Conservation (phyloP, 2,888 invertebrate genomes). For the Eumerus sabulonum region DNA sequence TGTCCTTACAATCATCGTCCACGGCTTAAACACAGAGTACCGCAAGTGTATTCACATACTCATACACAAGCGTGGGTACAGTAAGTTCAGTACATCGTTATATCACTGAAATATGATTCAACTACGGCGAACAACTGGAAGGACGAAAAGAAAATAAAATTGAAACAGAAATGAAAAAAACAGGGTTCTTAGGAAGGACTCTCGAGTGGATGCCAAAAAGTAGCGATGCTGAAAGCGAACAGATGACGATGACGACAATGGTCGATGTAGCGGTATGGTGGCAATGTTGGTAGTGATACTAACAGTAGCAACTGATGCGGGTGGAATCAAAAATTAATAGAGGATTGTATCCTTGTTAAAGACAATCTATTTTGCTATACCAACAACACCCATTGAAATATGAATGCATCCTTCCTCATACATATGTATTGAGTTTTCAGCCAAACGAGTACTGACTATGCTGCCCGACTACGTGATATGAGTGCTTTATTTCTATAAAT, state of each 20-base stretch:
- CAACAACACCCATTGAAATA: too few relatives aligned
- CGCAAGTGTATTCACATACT: background rate
- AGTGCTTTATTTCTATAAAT: too few relatives aligned
- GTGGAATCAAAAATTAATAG: constrained; percentile 52
- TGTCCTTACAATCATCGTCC: constrained; percentile 31
- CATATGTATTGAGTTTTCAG: too few relatives aligned
- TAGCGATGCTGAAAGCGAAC: background rate
- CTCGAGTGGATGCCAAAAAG: constrained; percentile 45
- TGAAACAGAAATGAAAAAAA: constrained; percentile 5
- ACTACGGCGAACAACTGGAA: constrained; percentile 24
- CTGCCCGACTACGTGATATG: too few relatives aligned
- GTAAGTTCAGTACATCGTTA: too few relatives aligned
- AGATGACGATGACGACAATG: constrained; percentile 4
- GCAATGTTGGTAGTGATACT: constrained; percentile 3
- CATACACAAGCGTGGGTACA: background rate
- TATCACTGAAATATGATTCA: constrained; percentile 1
- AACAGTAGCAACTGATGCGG: too few relatives aligned
- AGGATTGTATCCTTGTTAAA: constrained; percentile 14
- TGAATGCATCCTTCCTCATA: too few relatives aligned
- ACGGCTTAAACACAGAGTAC: constrained; percentile 12
- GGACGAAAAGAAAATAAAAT: background rate
- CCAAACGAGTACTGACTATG: too few relatives aligned
- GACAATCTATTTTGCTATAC: too few relatives aligned
- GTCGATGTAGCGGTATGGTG: background rate
- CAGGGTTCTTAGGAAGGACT: constrained; percentile 23